Evolutionary conservation across 2,888 invertebrate genomes (phyloP).

Genomic region (Corbicula japonica): DNA sequence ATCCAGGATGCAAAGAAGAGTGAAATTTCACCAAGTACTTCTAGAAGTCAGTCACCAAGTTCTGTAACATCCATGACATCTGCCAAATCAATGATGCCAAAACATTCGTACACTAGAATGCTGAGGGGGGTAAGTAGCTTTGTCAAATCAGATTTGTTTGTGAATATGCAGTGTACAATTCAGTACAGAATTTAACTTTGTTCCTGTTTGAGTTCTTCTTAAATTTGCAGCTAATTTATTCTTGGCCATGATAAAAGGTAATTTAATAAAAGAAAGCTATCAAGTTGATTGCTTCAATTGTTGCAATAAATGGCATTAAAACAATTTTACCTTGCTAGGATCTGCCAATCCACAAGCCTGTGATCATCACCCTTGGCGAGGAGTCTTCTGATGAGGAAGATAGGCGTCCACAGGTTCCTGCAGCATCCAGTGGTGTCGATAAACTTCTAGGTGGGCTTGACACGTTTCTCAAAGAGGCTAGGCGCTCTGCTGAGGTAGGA

Average conservation of each 20-base stretch:
- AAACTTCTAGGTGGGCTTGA: constrained; percentile 73
- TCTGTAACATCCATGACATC: constrained; percentile 7
- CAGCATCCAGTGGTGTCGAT: constrained; percentile 41
- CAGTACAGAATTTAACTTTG: too few relatives aligned
- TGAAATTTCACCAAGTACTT: constrained; percentile 38
- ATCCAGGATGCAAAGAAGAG: constrained; percentile 17
- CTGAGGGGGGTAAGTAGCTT: too few relatives aligned
- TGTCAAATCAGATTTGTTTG: too few relatives aligned
- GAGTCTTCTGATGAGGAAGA: constrained; percentile 79
- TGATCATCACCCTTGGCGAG: constrained; percentile 77
- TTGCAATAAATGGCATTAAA: background rate
- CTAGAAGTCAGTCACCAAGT: constrained; percentile 68
- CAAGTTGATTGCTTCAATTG: too few relatives aligned
- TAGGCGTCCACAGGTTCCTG: constrained; percentile 34
- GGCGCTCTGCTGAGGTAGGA: constrained; percentile 71
- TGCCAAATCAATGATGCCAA: constrained; percentile 3
- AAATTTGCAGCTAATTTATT: too few relatives aligned
- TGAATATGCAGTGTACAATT: too few relatives aligned
- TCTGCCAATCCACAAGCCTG: constrained; percentile 79
- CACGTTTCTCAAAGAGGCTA: constrained; percentile 76
- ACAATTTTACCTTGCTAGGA: constrained; percentile 40
- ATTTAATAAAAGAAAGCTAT: too few relatives aligned
- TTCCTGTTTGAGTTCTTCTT: too few relatives aligned
- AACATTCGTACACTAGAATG: constrained; percentile 14
- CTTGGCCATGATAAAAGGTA: too few relatives aligned